A percentile compares a stretch with the other conserved stretches of the same genome.
phyloP scores from a whole-genome alignment of 2,888 invertebrate genomes.

The Adelognathus sp. region DNA sequence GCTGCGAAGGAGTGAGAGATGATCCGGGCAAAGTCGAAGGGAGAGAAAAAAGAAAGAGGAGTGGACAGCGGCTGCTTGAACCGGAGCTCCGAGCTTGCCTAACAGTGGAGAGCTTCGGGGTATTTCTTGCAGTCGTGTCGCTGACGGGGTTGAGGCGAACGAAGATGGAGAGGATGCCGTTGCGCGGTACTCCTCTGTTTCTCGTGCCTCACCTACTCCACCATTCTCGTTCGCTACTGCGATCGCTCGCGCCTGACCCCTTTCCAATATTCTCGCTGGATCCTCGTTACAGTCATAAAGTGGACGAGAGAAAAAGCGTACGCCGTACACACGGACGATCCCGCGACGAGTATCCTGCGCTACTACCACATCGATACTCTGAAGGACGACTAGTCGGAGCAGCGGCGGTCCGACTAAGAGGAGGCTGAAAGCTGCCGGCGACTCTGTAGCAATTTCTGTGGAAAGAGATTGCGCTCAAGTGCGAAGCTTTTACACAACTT shows the following conservation, averaged over 20 bases:
- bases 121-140: conserved; percentile 55
- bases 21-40: conserved; percentile 33
- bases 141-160: conserved; percentile 55
- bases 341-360: background rate
- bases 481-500: background rate
- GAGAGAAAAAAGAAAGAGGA: conserved; percentile 20
- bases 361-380: background rate
- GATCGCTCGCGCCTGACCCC: conserved; percentile 5
- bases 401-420: conserved; percentile 9
- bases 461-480: background rate
- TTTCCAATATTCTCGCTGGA: conserved; percentile 21
- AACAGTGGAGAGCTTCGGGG: conserved; percentile 57
- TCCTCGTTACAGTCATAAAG: conserved; percentile 1
- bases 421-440: background rate
- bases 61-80: background rate
- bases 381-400: conserved; percentile 10
- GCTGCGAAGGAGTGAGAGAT: conserved; percentile 36
- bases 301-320: conserved; percentile 1
- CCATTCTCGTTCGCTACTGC: background rate
- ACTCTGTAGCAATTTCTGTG: background rate
- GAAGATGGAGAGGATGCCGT: conserved; percentile 45
- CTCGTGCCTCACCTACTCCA: conserved; percentile 28
- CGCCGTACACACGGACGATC: background rate
- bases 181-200: conserved; percentile 1
- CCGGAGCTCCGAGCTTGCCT: conserved; percentile 55